Evolutionary conservation across 2,888 invertebrate species (phyloP).

Genomic region (Eupithecia pulchellata): DNA sequence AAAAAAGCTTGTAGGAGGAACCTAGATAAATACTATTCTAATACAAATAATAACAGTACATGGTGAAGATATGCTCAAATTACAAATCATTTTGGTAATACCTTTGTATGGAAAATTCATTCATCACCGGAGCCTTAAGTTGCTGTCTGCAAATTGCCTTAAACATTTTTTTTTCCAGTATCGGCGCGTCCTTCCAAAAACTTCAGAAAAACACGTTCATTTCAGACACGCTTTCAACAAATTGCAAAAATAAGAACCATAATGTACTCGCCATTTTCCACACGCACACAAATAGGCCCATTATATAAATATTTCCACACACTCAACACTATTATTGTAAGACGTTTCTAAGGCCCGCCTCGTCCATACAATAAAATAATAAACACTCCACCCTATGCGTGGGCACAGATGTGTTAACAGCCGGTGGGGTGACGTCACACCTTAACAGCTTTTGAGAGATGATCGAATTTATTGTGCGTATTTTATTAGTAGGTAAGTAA

Average conservation of each 20-base stretch:
- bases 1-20: too few relatives aligned
- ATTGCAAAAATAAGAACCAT: slow-evolving; percentile 13
- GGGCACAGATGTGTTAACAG: slow-evolving; percentile 29
- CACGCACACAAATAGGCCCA: slow-evolving; percentile 26
- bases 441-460: neutral
- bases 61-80: too few relatives aligned
- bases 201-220: neutral
- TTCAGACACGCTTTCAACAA: slow-evolving; percentile 7
- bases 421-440: neutral
- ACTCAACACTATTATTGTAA: slow-evolving; percentile 41
- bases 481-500: neutral
- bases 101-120: too few relatives aligned
- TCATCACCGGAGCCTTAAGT: too few relatives aligned
- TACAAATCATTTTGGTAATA: too few relatives aligned
- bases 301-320: slow-evolving; percentile 39
- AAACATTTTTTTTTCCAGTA: too few relatives aligned
- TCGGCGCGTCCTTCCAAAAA: neutral
- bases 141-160: too few relatives aligned
- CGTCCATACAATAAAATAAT: slow-evolving; percentile 61
- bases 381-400: slow-evolving; percentile 57
- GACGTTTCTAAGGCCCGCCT: slow-evolving; percentile 46
- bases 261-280: slow-evolving; percentile 5
- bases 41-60: too few relatives aligned
- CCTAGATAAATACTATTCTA: too few relatives aligned
- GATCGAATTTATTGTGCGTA: neutral